Evolutionary conservation across 2,113 vertebrate species (phyloP).

Genomic region (Oostethus manadensis): DNA sequence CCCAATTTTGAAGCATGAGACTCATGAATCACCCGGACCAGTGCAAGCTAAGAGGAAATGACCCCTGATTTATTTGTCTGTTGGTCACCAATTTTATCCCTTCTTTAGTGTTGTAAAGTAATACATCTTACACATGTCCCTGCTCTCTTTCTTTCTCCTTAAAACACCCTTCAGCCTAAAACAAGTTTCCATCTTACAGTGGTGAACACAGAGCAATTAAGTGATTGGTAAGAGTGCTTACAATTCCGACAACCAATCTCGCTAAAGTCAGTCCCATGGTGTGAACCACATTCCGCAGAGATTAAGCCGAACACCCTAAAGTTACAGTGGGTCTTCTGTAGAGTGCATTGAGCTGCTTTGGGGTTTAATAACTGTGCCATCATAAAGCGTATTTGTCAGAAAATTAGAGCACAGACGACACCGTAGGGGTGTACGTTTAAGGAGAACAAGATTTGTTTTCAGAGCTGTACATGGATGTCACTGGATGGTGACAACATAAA

Average conservation of each 20-base stretch:
- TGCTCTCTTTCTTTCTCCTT: background rate
- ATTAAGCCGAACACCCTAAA: no score
- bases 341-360: no score
- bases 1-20: slow-evolving; percentile 22
- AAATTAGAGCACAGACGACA: no score
- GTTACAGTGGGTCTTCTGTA: no score
- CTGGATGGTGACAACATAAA: slow-evolving; percentile 2
- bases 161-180: slow-evolving; percentile 17
- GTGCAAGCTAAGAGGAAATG: slow-evolving; percentile 24
- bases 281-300: no score
- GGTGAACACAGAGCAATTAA: background rate
- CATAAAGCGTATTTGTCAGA: no score
- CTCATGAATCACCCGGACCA: slow-evolving; percentile 42
- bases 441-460: no score
- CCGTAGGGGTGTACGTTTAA: no score
- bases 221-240: background rate
- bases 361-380: no score
- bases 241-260: background rate
- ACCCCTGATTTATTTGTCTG: slow-evolving; percentile 36
- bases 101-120: slow-evolving; percentile 17
- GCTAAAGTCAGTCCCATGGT: no score
- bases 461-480: background rate
- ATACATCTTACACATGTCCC: background rate
- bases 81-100: slow-evolving; percentile 16
- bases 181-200: background rate